Conservation (phyloP, 2,113 vertebrate genomes). For the Myrmecobius fasciatus region DNA sequence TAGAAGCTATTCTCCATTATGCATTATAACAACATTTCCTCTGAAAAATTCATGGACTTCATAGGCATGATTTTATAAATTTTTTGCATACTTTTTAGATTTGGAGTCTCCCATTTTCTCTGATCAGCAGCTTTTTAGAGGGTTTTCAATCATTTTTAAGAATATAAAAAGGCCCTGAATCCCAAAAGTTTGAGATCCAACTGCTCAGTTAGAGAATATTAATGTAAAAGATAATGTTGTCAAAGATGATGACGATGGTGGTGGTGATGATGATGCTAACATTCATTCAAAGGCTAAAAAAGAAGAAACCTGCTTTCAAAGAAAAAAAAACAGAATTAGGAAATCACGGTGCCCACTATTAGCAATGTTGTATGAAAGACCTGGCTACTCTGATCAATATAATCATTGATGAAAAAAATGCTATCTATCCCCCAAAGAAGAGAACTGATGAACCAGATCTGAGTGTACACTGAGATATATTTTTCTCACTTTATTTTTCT, state of each 20-base stretch:
- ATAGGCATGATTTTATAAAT: slow-evolving; percentile 91
- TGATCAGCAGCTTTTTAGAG: slow-evolving; percentile 82
- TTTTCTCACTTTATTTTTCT: background rate
- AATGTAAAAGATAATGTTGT: no score
- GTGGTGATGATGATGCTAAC: no score
- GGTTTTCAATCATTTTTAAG: no score
- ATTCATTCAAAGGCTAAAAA: no score
- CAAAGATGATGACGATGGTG: no score
- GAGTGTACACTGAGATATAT: background rate
- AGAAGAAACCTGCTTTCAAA: no score
- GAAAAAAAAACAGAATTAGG: no score
- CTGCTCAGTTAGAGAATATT: no score
- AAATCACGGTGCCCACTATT: background rate
- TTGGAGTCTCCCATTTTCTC: slow-evolving; percentile 82
- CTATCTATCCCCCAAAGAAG: background rate
- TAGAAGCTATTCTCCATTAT: slow-evolving; percentile 87
- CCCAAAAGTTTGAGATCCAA: no score
- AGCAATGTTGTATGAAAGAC: background rate
- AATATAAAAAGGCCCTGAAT: no score
- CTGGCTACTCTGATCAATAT: background rate
- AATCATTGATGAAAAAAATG: background rate
- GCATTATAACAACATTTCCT: slow-evolving; percentile 87
- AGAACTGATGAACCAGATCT: background rate
- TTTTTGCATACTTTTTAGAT: slow-evolving; percentile 85
- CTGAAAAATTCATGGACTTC: slow-evolving; percentile 84